A percentile compares a stretch with the other conserved stretches of the same genome.
These are phyloP conservation scores for Chironex yamaguchii DNA, from an alignment of 30 jellyfish, hydroid and myxozoan genomes.

Conservation along the genomic window DNA sequence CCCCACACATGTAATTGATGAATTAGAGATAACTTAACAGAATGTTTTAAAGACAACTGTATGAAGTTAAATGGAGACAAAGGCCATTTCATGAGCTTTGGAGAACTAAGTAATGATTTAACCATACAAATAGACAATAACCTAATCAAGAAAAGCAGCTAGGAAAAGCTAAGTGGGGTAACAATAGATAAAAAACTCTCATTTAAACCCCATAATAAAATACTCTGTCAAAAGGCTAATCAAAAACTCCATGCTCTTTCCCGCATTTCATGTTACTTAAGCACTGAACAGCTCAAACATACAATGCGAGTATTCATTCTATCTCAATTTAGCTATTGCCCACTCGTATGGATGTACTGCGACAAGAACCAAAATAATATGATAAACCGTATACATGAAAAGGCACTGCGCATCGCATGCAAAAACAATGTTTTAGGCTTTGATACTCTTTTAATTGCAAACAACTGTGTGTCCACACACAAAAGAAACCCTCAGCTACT, in stretches of 20 bases:
- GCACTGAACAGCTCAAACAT: neutral
- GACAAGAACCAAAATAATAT: constrained; percentile 4
- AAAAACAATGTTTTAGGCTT: constrained; percentile 36
- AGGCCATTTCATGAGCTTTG: constrained; percentile 47
- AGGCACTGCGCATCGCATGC: constrained; percentile 41
- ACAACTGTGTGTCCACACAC: constrained; percentile 21
- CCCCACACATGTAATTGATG: constrained; percentile 2
- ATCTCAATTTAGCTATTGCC: constrained; percentile 10
- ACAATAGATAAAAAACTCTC: constrained; percentile 26
- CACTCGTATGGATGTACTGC: constrained; percentile 25
- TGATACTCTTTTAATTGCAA: neutral
- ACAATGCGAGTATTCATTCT: neutral
- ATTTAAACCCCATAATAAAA: constrained; percentile 4
- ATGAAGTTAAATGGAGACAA: constrained; percentile 52
- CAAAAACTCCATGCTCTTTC: constrained; percentile 51
- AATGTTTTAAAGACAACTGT: constrained; percentile 42
- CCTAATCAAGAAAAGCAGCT: constrained; percentile 5
- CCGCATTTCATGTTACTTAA: constrained; percentile 13
- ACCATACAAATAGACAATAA: constrained; percentile 34
- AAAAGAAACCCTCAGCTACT: constrained; percentile 59
- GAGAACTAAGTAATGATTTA: constrained; percentile 10
- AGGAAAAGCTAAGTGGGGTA: constrained; percentile 46
- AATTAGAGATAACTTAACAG: constrained; percentile 17
- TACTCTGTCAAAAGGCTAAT: constrained; percentile 37
- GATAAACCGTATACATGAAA: constrained; percentile 8